phyloP scores from a whole-genome alignment of 2,113 vertebrate species.

The Cyrtonyx montezumae region DNA sequence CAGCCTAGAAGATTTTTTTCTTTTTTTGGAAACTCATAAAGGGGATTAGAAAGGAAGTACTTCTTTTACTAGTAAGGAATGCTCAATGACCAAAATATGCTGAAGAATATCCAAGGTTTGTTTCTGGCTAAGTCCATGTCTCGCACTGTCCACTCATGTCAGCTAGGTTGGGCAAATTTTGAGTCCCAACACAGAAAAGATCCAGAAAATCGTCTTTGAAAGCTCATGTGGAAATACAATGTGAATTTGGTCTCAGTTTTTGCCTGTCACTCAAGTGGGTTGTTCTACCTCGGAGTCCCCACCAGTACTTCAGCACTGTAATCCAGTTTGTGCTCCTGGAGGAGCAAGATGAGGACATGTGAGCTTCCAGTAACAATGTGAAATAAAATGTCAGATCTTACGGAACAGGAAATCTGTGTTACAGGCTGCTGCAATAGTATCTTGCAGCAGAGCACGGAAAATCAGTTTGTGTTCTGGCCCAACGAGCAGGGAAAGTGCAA shows the following conservation, averaged over 20 bases:
- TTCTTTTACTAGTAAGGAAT: constrained; percentile 21
- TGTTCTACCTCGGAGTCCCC: not conserved
- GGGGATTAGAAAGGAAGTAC: constrained; percentile 52
- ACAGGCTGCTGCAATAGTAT: not conserved
- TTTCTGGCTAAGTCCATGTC: not conserved
- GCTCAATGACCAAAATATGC: not conserved
- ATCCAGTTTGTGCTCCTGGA: not conserved
- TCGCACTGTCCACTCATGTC: not conserved
- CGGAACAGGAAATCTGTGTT: not conserved
- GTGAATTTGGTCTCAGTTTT: not conserved
- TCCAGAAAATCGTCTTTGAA: not conserved
- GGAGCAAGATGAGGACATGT: accelerated
- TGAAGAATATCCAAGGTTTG: not conserved
- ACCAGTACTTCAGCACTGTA: not conserved
- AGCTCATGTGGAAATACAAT: not conserved
- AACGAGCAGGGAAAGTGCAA: not conserved
- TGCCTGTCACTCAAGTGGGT: not conserved
- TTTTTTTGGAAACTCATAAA: constrained; percentile 50
- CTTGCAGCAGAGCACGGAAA: not conserved
- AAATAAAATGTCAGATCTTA: not conserved
- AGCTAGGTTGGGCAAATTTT: not conserved
- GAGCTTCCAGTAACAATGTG: not conserved
- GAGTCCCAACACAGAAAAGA: not conserved
- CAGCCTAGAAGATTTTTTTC: constrained; percentile 25
- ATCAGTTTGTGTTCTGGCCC: not conserved